Evolutionary conservation across 2,888 invertebrate species (phyloP).

Genomic region (Steromphala cineraria): DNA sequence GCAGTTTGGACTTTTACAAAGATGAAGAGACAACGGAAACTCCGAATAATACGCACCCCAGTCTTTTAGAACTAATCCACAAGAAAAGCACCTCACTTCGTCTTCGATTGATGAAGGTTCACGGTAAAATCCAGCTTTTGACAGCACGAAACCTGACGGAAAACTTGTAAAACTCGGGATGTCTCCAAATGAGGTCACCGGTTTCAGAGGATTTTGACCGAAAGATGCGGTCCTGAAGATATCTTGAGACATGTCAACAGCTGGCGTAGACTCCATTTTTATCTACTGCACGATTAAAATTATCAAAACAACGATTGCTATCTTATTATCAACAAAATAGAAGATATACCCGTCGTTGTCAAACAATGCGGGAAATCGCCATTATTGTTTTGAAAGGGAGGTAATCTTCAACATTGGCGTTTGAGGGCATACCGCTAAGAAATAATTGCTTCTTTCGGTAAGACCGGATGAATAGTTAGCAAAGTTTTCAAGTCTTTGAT

Average conservation of each 20-base stretch:
- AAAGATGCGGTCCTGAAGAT: background rate
- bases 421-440: background rate
- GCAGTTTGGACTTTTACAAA: background rate
- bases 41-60: background rate
- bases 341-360: background rate
- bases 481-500: no score
- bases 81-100: conserved; percentile 4
- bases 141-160: background rate
- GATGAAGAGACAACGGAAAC: background rate
- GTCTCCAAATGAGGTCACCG: background rate
- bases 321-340: background rate
- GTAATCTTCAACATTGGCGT: background rate
- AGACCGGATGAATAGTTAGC: no score
- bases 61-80: background rate
- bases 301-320: background rate
- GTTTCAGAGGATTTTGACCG: background rate
- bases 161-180: background rate
- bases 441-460: background rate
- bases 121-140: conserved; percentile 9
- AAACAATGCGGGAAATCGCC: conserved; percentile 15
- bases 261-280: background rate
- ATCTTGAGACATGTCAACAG: conserved; percentile 1
- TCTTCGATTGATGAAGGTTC: background rate
- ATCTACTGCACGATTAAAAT: background rate
- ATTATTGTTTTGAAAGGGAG: background rate